A percentile compares a stretch with the other conserved stretches of the same genome.
Conservation (phyloP, 1,140 invertebrate species). For the Drosophila subobscura region DNA sequence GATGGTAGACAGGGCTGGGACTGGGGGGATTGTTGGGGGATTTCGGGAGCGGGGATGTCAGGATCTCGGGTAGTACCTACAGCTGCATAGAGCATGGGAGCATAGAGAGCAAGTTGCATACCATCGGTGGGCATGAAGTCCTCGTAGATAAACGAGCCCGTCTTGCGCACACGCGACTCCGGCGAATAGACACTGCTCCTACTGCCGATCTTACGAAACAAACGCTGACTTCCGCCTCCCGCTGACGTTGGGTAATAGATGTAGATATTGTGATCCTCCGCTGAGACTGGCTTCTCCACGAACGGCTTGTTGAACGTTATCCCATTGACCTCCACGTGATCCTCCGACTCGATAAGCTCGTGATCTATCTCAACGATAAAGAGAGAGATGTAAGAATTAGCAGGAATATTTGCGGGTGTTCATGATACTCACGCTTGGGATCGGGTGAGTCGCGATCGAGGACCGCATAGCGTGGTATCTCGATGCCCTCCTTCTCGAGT, state of each 20-base stretch:
- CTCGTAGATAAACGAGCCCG: constrained; percentile 99
- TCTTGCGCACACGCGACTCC: constrained; percentile 97
- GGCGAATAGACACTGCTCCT: constrained; percentile 99
- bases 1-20: not conserved
- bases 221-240: constrained; percentile 97
- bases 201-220: constrained; percentile 99
- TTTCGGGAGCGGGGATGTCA: not conserved
- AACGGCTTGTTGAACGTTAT: constrained; percentile 99
- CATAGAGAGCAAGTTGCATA: constrained; percentile 80
- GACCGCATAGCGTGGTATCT: constrained; percentile 98
- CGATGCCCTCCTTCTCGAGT: constrained; percentile 96
- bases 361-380: constrained; percentile 88
- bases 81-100: constrained; percentile 27
- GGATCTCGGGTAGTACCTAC: constrained; percentile 18
- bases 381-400: not conserved
- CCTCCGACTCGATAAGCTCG: constrained; percentile 97
- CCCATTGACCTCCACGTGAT: constrained; percentile 99
- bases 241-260: constrained; percentile 99
- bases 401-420: not conserved
- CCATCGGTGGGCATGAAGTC: constrained; percentile 99
- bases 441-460: constrained; percentile 96
- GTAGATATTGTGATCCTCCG: constrained; percentile 99
- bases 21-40: not conserved
- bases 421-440: constrained; percentile 89
- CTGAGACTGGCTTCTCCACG: constrained; percentile 93